phyloP scores from a whole-genome alignment of 2,797 vertebrate genomes.

The Brotula barbata region DNA sequence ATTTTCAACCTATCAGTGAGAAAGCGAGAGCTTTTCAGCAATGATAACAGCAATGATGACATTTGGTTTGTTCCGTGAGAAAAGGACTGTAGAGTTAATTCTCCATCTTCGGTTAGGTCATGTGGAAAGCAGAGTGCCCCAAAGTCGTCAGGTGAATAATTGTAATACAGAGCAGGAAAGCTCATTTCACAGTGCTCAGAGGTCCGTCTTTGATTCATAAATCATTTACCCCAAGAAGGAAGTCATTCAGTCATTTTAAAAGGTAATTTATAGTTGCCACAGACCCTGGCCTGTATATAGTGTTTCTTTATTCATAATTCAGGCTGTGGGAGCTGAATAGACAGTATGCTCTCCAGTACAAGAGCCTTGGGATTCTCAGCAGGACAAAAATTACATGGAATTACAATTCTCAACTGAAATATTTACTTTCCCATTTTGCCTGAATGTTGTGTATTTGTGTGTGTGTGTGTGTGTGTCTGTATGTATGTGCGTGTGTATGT shows the following conservation, averaged over 20 bases:
- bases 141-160: conserved; percentile 51
- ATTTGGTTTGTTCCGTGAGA: conserved; percentile 29
- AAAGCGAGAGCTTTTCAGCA: no score
- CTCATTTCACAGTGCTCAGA: conserved; percentile 60
- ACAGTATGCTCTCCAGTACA: conserved; percentile 30
- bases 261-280: conserved; percentile 62
- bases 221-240: conserved; percentile 53
- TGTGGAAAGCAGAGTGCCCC: conserved; percentile 38
- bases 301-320: conserved; percentile 44
- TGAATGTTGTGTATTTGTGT: no score
- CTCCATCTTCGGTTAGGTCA: conserved; percentile 25
- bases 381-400: conserved; percentile 10
- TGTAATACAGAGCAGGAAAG: conserved; percentile 50
- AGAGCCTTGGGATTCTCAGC: not conserved
- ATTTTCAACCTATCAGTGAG: no score
- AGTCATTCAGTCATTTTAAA: conserved; percentile 63
- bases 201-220: conserved; percentile 58
- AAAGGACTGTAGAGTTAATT: conserved; percentile 19
- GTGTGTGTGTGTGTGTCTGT: no score
- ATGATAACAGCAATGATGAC: conserved; percentile 34
- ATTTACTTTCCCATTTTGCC: no score
- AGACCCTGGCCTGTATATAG: conserved; percentile 38
- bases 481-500: no score
- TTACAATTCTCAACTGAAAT: conserved; percentile 24
- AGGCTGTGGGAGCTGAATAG: conserved; percentile 35